Conservation (phyloP, 2,113 vertebrate genomes). For the Myrmophylax atrothorax region DNA sequence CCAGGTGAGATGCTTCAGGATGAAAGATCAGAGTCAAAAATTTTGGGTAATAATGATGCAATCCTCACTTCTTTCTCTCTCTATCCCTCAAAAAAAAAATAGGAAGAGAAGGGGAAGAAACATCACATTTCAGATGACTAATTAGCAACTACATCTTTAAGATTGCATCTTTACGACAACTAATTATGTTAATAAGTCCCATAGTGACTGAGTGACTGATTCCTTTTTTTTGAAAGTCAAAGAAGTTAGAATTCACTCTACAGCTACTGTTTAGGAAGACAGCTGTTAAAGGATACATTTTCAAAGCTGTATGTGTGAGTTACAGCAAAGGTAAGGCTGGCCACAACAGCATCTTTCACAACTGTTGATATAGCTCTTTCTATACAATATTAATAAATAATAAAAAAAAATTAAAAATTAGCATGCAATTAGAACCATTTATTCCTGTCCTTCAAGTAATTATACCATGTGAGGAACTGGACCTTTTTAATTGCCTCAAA, state of each 20-base stretch:
- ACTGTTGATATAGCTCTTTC: not conserved
- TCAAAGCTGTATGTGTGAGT: not conserved
- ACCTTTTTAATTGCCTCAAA: not conserved
- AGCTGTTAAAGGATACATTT: not conserved
- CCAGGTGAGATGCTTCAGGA: not conserved
- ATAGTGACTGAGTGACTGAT: not conserved
- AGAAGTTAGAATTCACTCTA: not conserved
- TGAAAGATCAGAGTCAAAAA: not conserved
- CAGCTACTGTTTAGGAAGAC: not conserved
- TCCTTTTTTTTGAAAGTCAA: not conserved
- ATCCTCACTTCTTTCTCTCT: not conserved
- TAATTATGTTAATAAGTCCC: slow-evolving; percentile 32
- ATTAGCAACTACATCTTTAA: slow-evolving; percentile 25
- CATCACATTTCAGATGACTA: slow-evolving; percentile 18
- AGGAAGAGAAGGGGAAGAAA: not conserved
- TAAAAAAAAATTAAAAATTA: not conserved
- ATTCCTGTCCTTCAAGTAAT: not conserved
- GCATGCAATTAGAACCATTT: slow-evolving; percentile 7
- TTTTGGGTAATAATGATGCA: not conserved
- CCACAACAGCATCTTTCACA: slow-evolving; percentile 1
- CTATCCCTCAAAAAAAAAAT: not conserved
- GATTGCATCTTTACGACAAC: slow-evolving; percentile 32
- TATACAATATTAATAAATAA: slow-evolving; percentile 12
- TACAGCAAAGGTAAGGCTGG: slow-evolving; percentile 1
- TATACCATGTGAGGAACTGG: not conserved